Evolutionary conservation across 2,888 invertebrate species (phyloP).

Genomic region (Stenichneumon culpator): DNA sequence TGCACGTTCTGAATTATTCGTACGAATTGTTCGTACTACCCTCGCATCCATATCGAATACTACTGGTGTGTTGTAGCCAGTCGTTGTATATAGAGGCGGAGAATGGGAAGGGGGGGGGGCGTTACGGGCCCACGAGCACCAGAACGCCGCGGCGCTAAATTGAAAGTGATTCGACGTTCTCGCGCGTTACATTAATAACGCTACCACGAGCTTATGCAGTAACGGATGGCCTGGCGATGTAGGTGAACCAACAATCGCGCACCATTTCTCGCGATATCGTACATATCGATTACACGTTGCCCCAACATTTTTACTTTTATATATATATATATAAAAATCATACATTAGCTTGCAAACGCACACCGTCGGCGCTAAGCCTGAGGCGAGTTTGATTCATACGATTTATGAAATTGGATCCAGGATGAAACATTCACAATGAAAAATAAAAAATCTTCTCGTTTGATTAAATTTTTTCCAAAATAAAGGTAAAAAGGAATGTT

Average conservation of each 20-base stretch:
- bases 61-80: conserved; percentile 4
- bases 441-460: not conserved
- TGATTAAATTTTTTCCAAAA: not conserved
- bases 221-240: conserved; percentile 27
- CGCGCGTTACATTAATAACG: conserved; percentile 64
- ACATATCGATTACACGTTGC: conserved; percentile 19
- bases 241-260: conserved; percentile 42
- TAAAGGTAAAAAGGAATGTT: not conserved
- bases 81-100: conserved; percentile 6
- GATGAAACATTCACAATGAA: not conserved
- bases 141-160: conserved; percentile 53
- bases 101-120: not conserved
- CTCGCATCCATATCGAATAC: conserved; percentile 34
- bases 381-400: not conserved
- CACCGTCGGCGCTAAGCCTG: not conserved
- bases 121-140: not conserved
- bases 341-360: not conserved
- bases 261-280: conserved; percentile 21
- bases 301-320: not conserved
- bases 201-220: conserved; percentile 36
- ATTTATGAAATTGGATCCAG: not conserved
- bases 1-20: conserved; percentile 56
- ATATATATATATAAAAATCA: not conserved
- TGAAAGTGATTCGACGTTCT: conserved; percentile 64
- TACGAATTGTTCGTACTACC: conserved; percentile 55